Percentiles rank a stretch among this genome's conserved stretches.
phyloP scores from a whole-genome alignment of 2,888 invertebrate genomes.

The Drosophila longiperda region DNA sequence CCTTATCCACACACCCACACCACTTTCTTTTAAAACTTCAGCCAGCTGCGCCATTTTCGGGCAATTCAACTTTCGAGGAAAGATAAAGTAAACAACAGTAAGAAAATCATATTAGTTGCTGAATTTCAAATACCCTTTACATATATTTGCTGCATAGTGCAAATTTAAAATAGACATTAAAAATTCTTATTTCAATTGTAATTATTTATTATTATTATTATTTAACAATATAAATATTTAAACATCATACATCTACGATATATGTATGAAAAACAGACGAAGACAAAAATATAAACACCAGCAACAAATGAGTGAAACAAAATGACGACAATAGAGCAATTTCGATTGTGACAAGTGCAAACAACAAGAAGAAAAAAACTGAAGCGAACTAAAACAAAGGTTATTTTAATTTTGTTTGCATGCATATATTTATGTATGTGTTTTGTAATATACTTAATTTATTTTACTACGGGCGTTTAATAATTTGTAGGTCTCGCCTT shows the following conservation, averaged over 20 bases:
- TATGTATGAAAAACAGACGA: neutral
- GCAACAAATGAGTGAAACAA: neutral
- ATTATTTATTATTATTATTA: neutral
- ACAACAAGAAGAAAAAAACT: neutral
- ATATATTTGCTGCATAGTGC: neutral
- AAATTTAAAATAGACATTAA: neutral
- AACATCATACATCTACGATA: neutral
- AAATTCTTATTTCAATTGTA: neutral
- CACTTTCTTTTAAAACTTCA: neutral
- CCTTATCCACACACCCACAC: neutral
- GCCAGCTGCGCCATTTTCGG: constrained; percentile 36
- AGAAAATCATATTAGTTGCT: neutral
- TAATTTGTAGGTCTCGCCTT: neutral
- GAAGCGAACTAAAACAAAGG: neutral
- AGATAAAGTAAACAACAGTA: constrained; percentile 20
- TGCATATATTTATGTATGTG: neutral
- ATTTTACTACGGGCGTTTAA: neutral
- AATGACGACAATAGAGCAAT: neutral
- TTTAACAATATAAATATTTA: neutral
- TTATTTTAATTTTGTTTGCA: neutral
- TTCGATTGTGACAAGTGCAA: neutral
- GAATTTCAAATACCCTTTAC: neutral
- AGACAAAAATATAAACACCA: neutral
- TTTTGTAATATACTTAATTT: neutral
- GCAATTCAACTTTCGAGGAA: constrained; percentile 60